These are phyloP conservation scores for Cyclina sinensis DNA, from an alignment of 1,140 invertebrate genomes.

Conservation along the genomic window DNA sequence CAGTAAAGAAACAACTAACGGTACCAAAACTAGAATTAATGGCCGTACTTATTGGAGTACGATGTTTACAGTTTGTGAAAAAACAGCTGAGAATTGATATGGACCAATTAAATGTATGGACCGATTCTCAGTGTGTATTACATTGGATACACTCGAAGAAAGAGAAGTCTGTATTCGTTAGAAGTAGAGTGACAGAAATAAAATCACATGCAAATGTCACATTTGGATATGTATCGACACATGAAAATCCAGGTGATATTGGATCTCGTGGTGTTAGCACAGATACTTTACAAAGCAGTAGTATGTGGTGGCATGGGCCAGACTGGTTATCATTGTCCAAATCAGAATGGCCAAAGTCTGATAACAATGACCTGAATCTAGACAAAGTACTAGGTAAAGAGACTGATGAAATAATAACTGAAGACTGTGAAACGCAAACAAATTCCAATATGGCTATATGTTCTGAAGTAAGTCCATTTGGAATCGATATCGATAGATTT, in stretches of 20 bases:
- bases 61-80: neutral
- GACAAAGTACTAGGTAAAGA: neutral
- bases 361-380: neutral
- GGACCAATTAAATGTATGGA: neutral
- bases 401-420: neutral
- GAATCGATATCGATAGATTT: slow-evolving; percentile 5
- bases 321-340: neutral
- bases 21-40: slow-evolving; percentile 14
- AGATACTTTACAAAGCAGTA: neutral
- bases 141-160: neutral
- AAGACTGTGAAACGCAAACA: neutral
- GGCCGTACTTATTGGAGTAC: neutral
- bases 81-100: neutral
- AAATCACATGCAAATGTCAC: neutral
- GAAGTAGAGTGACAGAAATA: slow-evolving; percentile 49
- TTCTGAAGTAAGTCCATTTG: neutral
- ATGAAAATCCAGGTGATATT: slow-evolving; percentile 40
- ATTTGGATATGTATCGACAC: slow-evolving; percentile 31
- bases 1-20: slow-evolving; percentile 14
- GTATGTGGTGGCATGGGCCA: slow-evolving; percentile 49
- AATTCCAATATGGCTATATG: neutral
- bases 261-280: neutral
- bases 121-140: slow-evolving; percentile 46
- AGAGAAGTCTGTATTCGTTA: slow-evolving; percentile 8
- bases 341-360: neutral